Conservation (phyloP, 2,113 vertebrate genomes). For the Gymnorhina tibicen region DNA sequence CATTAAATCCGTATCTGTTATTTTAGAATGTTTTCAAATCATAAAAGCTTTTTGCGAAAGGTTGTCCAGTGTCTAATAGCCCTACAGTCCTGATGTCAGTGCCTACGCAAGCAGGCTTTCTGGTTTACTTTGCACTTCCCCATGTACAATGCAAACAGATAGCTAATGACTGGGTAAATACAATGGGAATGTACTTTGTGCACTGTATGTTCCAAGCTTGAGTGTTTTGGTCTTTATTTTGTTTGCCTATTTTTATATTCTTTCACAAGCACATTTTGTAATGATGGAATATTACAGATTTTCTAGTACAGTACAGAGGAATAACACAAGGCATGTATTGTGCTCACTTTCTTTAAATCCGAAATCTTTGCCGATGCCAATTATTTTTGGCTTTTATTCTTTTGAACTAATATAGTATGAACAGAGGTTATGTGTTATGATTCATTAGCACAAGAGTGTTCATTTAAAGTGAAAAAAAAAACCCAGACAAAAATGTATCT, state of each 20-base stretch:
- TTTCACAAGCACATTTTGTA: constrained; percentile 43
- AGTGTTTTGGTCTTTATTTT: constrained; percentile 61
- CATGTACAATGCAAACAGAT: constrained; percentile 44
- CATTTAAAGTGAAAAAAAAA: neutral
- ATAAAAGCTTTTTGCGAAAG: constrained; percentile 12
- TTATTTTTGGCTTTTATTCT: constrained; percentile 64
- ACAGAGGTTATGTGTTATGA: neutral
- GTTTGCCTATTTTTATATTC: constrained; percentile 56
- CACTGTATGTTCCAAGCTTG: constrained; percentile 32
- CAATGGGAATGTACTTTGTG: constrained; percentile 30
- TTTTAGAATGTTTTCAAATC: constrained; percentile 19
- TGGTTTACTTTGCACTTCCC: constrained; percentile 41
- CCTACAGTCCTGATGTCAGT: constrained; percentile 20
- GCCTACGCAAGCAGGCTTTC: constrained; percentile 40
- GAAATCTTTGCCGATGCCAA: neutral
- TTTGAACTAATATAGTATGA: constrained; percentile 27
- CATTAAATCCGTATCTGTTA: neutral
- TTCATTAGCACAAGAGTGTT: neutral
- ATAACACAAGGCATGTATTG: constrained; percentile 47
- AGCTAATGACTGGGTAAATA: constrained; percentile 58
- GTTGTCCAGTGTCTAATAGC: neutral
- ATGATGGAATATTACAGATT: constrained; percentile 55
- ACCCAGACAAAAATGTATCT: neutral
- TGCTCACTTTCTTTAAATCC: constrained; percentile 23
- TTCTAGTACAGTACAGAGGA: constrained; percentile 8